phyloP scores from a whole-genome alignment of 2,113 vertebrate species.

The Prionailurus viverrinus region DNA sequence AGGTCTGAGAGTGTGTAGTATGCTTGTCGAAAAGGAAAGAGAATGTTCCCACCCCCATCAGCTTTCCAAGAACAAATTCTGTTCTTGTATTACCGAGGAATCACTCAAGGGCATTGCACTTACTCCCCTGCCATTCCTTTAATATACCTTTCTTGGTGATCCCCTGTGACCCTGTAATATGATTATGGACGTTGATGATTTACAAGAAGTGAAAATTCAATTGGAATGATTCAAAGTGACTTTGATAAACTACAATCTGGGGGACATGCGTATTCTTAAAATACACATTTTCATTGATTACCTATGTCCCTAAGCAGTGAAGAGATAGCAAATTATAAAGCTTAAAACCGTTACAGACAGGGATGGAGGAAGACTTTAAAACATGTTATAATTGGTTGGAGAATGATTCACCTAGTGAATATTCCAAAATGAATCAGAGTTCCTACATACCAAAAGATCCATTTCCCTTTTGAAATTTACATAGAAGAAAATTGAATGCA shows the following conservation, averaged over 20 bases:
- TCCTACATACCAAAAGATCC: neutral
- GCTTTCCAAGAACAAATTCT: conserved; percentile 73
- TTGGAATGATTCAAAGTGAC: conserved; percentile 75
- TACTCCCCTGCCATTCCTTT: conserved; percentile 28
- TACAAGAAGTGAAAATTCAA: conserved; percentile 77
- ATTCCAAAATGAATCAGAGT: conserved; percentile 46
- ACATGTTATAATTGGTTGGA: conserved; percentile 49
- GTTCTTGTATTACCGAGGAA: neutral
- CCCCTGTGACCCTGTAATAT: conserved; percentile 63
- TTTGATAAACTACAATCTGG: conserved; percentile 75
- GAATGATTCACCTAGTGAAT: conserved; percentile 46
- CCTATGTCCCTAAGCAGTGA: conserved; percentile 50
- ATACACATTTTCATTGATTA: conserved; percentile 72
- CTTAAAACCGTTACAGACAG: conserved; percentile 54
- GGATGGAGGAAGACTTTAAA: conserved; percentile 60
- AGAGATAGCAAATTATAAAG: conserved; percentile 71
- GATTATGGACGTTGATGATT: conserved; percentile 66
- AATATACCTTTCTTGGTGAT: conserved; percentile 70
- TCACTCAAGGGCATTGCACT: conserved; percentile 62
- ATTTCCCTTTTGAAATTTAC: conserved; percentile 58
- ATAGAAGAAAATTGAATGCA: conserved; percentile 49
- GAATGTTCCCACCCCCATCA: neutral
- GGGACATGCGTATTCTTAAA: conserved; percentile 58
- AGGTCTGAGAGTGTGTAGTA: neutral
- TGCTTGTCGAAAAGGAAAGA: neutral